Evolutionary conservation across 2,888 invertebrate genomes (phyloP).

Genomic region (Eupithecia subfuscata): DNA sequence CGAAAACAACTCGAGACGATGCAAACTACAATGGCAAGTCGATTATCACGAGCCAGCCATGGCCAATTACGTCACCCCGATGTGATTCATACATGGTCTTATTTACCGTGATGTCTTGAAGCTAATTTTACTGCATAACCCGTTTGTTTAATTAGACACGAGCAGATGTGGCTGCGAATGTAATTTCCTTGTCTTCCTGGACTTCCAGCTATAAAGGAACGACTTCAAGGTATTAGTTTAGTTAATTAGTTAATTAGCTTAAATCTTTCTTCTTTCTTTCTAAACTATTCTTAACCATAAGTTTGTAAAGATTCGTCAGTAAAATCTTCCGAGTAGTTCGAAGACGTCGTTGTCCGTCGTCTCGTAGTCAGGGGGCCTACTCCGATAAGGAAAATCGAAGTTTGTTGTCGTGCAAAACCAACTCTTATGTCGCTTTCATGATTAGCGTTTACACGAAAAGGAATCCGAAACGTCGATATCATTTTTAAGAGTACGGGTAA

Average conservation of each 20-base stretch:
- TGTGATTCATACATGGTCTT: slow-evolving; percentile 32
- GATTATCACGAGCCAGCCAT: slow-evolving; percentile 41
- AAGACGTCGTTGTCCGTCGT: not conserved
- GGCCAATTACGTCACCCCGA: slow-evolving; percentile 38
- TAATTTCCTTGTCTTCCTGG: slow-evolving; percentile 7
- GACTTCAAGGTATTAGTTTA: too few species aligned
- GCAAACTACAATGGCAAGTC: slow-evolving; percentile 24
- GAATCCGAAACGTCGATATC: too few species aligned
- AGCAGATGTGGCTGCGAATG: slow-evolving; percentile 26
- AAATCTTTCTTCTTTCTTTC: too few species aligned
- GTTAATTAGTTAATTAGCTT: too few species aligned
- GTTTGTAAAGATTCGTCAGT: not conserved
- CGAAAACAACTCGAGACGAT: slow-evolving; percentile 14
- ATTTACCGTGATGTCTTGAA: slow-evolving; percentile 36
- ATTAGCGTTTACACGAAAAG: too few species aligned
- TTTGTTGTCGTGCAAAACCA: too few species aligned
- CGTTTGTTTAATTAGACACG: slow-evolving; percentile 31
- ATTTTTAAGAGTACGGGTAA: too few species aligned
- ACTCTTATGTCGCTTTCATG: too few species aligned
- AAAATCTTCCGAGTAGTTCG: not conserved
- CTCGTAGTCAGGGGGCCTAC: not conserved
- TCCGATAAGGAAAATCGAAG: too few species aligned
- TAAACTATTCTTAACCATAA: not conserved
- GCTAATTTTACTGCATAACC: slow-evolving; percentile 36
- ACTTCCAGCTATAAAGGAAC: not conserved